These are phyloP conservation scores for Metopolophium dirhodum DNA, from an alignment of 1,140 invertebrate species.

Conservation along the genomic window DNA sequence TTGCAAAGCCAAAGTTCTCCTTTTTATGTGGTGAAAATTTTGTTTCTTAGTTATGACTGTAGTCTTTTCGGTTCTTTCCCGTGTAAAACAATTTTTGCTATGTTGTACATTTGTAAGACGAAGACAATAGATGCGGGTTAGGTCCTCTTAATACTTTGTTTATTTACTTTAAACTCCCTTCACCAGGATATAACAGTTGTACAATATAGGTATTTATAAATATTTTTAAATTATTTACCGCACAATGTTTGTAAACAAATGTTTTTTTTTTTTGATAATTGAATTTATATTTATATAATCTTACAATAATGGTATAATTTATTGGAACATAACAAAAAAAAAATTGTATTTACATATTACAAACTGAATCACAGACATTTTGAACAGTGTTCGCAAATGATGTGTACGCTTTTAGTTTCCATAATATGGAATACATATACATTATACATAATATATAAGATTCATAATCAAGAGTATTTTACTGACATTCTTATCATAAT, in stretches of 20 bases:
- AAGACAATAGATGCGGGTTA: too few relatives aligned
- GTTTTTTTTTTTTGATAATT: slow-evolving; percentile 21
- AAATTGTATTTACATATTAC: slow-evolving; percentile 40
- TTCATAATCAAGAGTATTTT: background rate
- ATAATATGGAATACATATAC: background rate
- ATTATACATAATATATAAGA: slow-evolving; percentile 21
- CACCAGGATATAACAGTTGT: background rate
- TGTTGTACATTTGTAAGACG: too few relatives aligned
- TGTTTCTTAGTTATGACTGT: too few relatives aligned
- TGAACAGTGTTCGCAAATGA: slow-evolving; percentile 54
- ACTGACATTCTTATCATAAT: background rate
- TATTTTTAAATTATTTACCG: background rate
- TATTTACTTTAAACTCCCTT: background rate
- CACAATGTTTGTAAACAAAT: background rate
- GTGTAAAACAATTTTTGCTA: too few relatives aligned
- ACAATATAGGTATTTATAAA: background rate
- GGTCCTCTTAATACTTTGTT: background rate
- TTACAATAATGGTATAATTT: slow-evolving; percentile 55
- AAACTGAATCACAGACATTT: slow-evolving; percentile 55
- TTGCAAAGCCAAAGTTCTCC: too few relatives aligned
- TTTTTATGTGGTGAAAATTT: too few relatives aligned
- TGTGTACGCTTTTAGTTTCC: slow-evolving; percentile 42
- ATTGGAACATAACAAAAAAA: slow-evolving; percentile 54
- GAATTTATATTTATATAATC: slow-evolving; percentile 48
- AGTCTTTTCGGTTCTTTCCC: too few relatives aligned